Evolutionary conservation across 2,797 vertebrate species (phyloP), one percentile per base, ranked within the genome.

Genomic region (Lagothrix lagotricha): DNA sequence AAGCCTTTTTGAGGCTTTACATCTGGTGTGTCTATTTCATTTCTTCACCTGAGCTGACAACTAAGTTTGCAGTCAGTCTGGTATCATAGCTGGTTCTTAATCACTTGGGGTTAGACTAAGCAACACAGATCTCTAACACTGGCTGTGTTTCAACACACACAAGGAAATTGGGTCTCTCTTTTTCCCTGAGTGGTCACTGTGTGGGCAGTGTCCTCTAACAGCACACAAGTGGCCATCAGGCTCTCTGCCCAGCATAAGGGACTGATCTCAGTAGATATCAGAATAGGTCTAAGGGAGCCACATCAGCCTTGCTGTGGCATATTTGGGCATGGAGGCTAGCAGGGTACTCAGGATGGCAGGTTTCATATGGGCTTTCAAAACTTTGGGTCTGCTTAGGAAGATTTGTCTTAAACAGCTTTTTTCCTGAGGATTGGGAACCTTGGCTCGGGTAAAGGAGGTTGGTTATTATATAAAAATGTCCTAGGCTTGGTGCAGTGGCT

Each of bases 251-350:
- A 79, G 67, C 73, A 52, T n/a, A 90, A 82, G 67, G 11, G 83
- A 12, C 17, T 36, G 46, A 82, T n/a, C 83, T 58, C 5, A 0
- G 22, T 46, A 44, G 67, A 1, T 2, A 22, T 30, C 9, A 33
- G 8, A 2, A 22, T 41, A 36, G 19, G 11, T 28, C 24, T 57
- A 4, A 61, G 46, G 70, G 46, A 88, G 57, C 26, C 54, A 70
- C 5, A 0, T 0, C 28, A 10, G 10, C 44, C 33, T 1, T 9
- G 14, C 46, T 17, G 30, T 3, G 70, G 52, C 17, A 20, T 41
- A 15, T 11, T 36, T 76, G 72, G 30, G 0, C 0, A 0, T 48
- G 57, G 83, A 6, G 7, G 80, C 44, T 41, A 73, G 48, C 17
- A 57, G 30, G 19, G 26, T 67, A 28, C 30, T 72, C n/a, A 82